Conservation (phyloP, 2,797 vertebrate species). For the Adrianichthys oophorus region DNA sequence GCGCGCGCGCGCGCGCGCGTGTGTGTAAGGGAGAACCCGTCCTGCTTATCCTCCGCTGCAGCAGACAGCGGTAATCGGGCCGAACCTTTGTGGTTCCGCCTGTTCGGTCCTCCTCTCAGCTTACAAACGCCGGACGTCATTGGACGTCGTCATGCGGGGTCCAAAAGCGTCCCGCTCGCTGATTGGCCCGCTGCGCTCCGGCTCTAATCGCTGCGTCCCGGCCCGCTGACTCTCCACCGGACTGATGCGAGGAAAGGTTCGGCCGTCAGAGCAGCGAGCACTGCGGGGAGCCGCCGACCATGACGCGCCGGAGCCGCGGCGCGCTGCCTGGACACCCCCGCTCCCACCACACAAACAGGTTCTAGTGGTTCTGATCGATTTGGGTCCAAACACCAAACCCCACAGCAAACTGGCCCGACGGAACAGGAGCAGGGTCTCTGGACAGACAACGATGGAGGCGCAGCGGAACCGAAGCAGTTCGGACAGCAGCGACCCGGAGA, state of each 20-base stretch:
- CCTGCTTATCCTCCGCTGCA: background rate
- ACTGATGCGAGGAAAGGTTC: constrained; percentile 10
- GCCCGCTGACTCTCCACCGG: background rate
- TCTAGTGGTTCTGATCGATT: constrained; percentile 28
- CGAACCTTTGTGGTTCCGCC: background rate
- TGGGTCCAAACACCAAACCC: constrained; percentile 43
- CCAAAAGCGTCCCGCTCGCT: constrained; percentile 50
- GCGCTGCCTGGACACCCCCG: constrained; percentile 38
- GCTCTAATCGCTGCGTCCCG: constrained; percentile 2
- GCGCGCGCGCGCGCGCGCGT: no score
- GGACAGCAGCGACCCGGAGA: constrained; percentile 83
- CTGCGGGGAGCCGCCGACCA: constrained; percentile 35
- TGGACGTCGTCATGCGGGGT: constrained; percentile 60
- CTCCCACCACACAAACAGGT: constrained; percentile 29
- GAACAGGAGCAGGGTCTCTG: constrained; percentile 7
- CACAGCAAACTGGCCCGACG: constrained; percentile 31
- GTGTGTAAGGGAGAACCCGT: no score
- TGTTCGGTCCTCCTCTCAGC: constrained; percentile 7
- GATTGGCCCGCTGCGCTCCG: constrained; percentile 57
- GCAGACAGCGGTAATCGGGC: background rate
- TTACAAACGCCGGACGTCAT: constrained; percentile 53
- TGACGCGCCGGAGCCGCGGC: constrained; percentile 48
- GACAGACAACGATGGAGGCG: constrained; percentile 82
- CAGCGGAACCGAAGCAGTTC: constrained; percentile 82
- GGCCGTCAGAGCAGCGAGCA: constrained; percentile 27